Base-by-base conservation (phyloP, 2,113 vertebrate genomes). In the Phylloscopus whistleri region DNA sequence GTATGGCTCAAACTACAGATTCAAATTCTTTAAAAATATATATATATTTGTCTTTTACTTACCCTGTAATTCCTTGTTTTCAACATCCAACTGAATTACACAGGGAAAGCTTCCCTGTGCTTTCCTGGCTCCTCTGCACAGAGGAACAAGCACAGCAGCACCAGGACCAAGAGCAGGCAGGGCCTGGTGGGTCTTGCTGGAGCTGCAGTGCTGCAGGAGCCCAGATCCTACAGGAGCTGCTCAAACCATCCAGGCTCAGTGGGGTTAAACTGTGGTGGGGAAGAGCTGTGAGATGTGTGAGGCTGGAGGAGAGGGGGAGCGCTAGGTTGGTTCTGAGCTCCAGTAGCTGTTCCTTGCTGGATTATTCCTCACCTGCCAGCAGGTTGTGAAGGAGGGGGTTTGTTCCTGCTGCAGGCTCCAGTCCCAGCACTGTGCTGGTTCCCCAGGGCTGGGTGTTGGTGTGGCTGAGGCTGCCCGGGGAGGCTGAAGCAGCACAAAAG, bases 101-200 rank as follows among this genome's bases (percentile, higher is more conserved):
- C 16, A 30, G 37, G 46, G 21, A 27, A 31, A 7, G 22, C 33
- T 59, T 11, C 41, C 20, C 58, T 55, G 33, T 35, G 6, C 1
- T 4, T 43, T 35, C 2, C 27, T 5, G 7, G 20, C n/a, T 75
- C 43, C 46, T 87, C 4, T 6, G 2, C 10, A 27, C 5, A 0
- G 10, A 83, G 24, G 64, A 77, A 1, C 27, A 24, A 79, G 19
- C 0, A 0, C 7, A 17, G 64, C 35, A 21, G 4, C 4, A 4
- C 63, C 9, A 19, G 28, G 62, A 51, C 55, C 41, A 9, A 6
- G 46, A 10, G 62, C 77, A 52, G 48, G 48, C 74, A 64, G 35
- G 37, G 22, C 33, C 20, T 2, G 7, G 14, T 37, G 27, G 44
- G 13, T 59, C 0, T 0, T 37, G 39, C 53, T 81, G 74, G 33